Conservation (phyloP, 2,797 vertebrate genomes). For the Lacerta bilineata region DNA sequence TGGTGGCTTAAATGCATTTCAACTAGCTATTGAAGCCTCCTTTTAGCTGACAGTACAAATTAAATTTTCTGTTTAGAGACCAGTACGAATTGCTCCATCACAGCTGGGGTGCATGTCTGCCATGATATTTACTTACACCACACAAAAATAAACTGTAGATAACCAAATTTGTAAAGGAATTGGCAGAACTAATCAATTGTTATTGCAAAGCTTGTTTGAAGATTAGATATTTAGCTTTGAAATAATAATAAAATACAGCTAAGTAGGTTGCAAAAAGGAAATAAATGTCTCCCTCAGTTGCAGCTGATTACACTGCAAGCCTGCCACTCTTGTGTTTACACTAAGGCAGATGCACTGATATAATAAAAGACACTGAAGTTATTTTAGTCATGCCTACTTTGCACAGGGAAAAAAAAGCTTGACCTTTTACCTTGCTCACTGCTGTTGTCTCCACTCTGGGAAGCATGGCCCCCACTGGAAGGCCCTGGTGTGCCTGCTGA, state of each 20-base stretch:
- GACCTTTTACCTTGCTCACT: constrained; percentile 98
- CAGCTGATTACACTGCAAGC: constrained; percentile 71
- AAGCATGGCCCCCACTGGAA: constrained; percentile 98
- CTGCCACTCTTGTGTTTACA: constrained; percentile 75
- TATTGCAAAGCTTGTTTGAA: constrained; percentile 80
- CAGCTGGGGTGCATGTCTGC: constrained; percentile 64
- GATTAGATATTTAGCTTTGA: constrained; percentile 75
- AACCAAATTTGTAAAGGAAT: constrained; percentile 83
- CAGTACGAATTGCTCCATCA: constrained; percentile 58
- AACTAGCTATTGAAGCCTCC: constrained; percentile 46
- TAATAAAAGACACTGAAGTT: constrained; percentile 75
- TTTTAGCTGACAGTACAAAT: constrained; percentile 54
- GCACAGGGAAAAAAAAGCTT: constrained; percentile 75
- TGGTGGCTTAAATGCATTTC: constrained; percentile 35
- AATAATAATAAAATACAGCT: constrained; percentile 76
- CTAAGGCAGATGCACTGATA: constrained; percentile 76
- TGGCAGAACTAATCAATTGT: constrained; percentile 84
- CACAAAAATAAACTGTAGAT: constrained; percentile 78
- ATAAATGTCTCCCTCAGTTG: constrained; percentile 71
- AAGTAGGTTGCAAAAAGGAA: constrained; percentile 76
- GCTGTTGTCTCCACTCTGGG: constrained; percentile 99
- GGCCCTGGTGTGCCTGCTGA: constrained; percentile 99
- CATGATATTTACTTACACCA: constrained; percentile 74
- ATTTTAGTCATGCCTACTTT: constrained; percentile 80
- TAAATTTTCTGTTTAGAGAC: constrained; percentile 57